Base-by-base conservation (phyloP, 2,888 invertebrate genomes). In the Agrilus mali region DNA sequence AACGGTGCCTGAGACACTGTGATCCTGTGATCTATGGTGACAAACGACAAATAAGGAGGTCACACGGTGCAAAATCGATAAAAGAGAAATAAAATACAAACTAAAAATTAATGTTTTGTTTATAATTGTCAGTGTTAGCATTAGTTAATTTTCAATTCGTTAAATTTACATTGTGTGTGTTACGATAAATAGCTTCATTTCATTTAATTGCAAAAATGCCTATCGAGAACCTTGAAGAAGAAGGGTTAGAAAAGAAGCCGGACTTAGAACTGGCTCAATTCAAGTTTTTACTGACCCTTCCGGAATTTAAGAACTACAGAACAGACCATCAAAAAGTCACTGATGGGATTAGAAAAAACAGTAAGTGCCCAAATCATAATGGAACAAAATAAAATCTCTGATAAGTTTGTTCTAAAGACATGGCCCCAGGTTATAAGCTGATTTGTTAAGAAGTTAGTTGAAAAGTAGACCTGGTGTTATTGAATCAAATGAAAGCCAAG, bases 381-480 rank as follows among this genome's bases (percentile, higher is more conserved):
- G 4, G 4, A n/a, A n/a, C n/a, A n/a, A n/a, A n/a, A n/a, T 6
- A 20, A 38, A 10, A 34, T 22, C 4, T 14, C 14, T 13, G n/a
- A n/a, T n/a, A n/a, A n/a, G n/a, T n/a, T 36, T 27, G 31, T 43
- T 10, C 40, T 39, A 22, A 42, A 74, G 74, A 88, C 61, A 97
- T 97, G 96, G 90, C 94, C 33, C 92, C 93, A 1, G 95, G 88
- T 71, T 97, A 96, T 63, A 89, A 90, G 66, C 80, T 88, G 56
- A 78, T 95, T n/a, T 92, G 92, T 60, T 72, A 74, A 43, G 86
- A 86, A 54, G 70, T 83, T 3, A 79, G 80, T 33, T 93, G 92
- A 89, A 65, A 72, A n/a, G 70, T 85, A 35, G 92, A 96, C 60
- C 73, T 75, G 62, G 53, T 71, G 58, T 67, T 81, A 63, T 63